Conservation (phyloP, 2,797 vertebrate genomes). For the Luscinia megarhynchos region DNA sequence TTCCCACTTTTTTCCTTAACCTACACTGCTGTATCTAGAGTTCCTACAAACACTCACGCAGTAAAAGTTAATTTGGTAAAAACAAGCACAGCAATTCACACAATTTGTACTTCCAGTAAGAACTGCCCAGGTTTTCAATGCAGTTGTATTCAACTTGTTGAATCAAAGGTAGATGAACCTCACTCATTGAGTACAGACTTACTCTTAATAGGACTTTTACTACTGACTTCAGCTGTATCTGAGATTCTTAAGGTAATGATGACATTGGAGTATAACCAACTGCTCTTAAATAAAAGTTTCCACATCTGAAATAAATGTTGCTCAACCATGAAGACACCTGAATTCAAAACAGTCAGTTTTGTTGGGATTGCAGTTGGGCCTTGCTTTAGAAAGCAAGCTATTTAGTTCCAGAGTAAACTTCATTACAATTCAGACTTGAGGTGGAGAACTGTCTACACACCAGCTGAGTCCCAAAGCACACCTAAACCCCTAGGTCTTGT, state of each 20-base stretch:
- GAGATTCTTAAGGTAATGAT: neutral
- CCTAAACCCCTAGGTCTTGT: neutral
- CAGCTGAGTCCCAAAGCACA: conserved; percentile 23
- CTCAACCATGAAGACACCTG: neutral
- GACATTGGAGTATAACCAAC: neutral
- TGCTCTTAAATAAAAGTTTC: neutral
- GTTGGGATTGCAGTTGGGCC: neutral
- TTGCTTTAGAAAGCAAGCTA: neutral
- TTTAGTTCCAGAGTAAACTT: conserved; percentile 41
- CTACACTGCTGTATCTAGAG: neutral
- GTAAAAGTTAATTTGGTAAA: neutral
- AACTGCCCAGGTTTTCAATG: neutral
- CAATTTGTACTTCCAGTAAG: neutral
- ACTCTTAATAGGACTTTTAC: neutral
- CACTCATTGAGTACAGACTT: neutral
- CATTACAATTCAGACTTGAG: conserved; percentile 27
- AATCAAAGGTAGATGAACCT: neutral
- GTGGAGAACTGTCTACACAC: neutral
- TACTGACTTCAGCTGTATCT: neutral
- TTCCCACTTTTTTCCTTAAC: neutral
- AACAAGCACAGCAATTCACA: neutral
- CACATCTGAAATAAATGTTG: neutral
- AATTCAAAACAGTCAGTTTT: conserved; percentile 1
- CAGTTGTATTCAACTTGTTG: neutral
- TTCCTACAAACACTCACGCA: neutral